Conservation (phyloP, 1,140 invertebrate genomes). For the Drosophila prosaltans region DNA sequence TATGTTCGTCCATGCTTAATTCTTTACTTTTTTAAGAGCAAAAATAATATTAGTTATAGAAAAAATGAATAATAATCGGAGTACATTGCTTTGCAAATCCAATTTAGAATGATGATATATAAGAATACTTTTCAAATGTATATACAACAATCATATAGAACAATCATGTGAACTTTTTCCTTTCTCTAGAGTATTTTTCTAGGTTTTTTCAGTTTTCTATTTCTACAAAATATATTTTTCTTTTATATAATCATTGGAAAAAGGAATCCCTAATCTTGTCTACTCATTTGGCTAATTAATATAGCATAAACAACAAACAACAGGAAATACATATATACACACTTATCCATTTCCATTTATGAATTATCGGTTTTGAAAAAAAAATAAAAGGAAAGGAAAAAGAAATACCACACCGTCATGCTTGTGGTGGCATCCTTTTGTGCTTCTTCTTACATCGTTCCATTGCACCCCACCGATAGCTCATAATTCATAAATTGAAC, state of each 20-base stretch:
- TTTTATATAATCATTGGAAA: neutral
- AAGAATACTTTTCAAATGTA: too few relatives aligned
- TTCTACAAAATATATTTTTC: neutral
- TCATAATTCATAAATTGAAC: constrained; percentile 76
- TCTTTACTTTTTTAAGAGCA: too few relatives aligned
- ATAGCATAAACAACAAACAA: constrained; percentile 69
- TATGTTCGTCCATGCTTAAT: too few relatives aligned
- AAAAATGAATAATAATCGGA: too few relatives aligned
- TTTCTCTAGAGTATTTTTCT: too few relatives aligned
- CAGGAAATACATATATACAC: neutral
- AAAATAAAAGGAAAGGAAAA: neutral
- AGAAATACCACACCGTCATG: constrained; percentile 49
- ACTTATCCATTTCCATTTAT: constrained; percentile 42
- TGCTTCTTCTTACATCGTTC: neutral
- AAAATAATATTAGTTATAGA: too few relatives aligned
- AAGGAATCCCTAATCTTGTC: constrained; percentile 17
- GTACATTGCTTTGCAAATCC: too few relatives aligned
- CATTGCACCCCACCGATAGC: constrained; percentile 29
- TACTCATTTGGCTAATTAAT: constrained; percentile 75
- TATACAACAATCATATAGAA: too few relatives aligned
- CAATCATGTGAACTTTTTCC: too few relatives aligned
- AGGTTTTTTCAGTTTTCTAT: neutral
- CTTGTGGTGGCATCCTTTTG: constrained; percentile 14
- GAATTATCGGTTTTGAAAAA: constrained; percentile 51
- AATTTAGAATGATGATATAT: too few relatives aligned